Evolutionary conservation across 2,888 invertebrate genomes (phyloP).

Genomic region (Tachystola acroxantha): DNA sequence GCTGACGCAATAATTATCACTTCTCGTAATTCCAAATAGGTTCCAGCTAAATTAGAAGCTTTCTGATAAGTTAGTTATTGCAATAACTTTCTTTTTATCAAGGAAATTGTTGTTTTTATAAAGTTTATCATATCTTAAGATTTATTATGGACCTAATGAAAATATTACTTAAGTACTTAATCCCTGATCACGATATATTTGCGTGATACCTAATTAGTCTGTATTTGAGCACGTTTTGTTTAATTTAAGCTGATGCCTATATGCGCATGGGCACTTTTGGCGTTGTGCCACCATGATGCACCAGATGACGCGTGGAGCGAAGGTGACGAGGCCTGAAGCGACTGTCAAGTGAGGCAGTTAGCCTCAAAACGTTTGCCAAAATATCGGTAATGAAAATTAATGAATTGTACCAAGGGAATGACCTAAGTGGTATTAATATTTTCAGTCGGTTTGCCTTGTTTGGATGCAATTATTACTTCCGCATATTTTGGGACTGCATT

Average conservation of each 20-base stretch:
- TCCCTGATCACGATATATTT: slow-evolving; percentile 4
- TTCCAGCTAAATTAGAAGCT: not conserved
- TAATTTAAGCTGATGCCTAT: not conserved
- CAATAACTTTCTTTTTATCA: too few relatives aligned
- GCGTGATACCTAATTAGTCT: not conserved
- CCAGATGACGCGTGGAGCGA: not conserved
- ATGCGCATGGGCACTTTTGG: slow-evolving; percentile 1
- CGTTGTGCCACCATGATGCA: slow-evolving; percentile 1
- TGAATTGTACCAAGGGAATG: slow-evolving; percentile 11
- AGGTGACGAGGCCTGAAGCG: slow-evolving; percentile 2
- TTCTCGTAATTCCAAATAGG: not conserved
- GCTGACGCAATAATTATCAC: too few relatives aligned
- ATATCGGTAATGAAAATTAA: slow-evolving; percentile 8
- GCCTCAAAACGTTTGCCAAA: slow-evolving; percentile 16
- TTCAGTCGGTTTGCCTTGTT: not conserved
- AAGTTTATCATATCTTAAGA: slow-evolving; percentile 1
- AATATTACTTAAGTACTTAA: slow-evolving; percentile 1
- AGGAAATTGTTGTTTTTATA: not conserved
- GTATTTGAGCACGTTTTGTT: not conserved
- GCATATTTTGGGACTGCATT: not conserved
- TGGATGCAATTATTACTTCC: slow-evolving; percentile 3
- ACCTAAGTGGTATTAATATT: slow-evolving; percentile 3
- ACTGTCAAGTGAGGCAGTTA: slow-evolving; percentile 7
- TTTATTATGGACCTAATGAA: not conserved
- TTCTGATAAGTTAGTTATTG: too few relatives aligned